Conservation (phyloP, 1,140 invertebrate genomes). For the Mactra quadrangularis region DNA sequence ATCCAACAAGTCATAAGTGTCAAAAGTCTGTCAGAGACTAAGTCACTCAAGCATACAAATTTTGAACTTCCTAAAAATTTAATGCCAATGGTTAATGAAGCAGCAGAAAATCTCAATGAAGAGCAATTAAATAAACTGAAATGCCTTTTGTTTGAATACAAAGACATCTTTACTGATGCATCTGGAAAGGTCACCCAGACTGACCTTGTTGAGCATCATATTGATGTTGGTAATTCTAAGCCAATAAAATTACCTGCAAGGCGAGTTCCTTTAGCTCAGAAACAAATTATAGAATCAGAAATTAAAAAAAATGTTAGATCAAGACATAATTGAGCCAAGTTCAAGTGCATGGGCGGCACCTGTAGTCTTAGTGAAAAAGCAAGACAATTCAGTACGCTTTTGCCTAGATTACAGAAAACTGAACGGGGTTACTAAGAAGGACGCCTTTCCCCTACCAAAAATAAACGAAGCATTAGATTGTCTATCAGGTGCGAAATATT, state of each 20-base stretch:
- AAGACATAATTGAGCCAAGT: constrained; percentile 71
- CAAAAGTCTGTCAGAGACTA: not conserved
- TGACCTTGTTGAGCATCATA: constrained; percentile 51
- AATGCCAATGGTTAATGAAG: constrained; percentile 21
- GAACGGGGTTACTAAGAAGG: too few species aligned
- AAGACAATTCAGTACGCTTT: constrained; percentile 83
- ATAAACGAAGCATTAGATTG: too few species aligned
- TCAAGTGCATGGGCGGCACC: constrained; percentile 80
- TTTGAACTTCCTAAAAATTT: not conserved
- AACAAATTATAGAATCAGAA: constrained; percentile 60
- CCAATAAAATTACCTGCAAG: constrained; percentile 53
- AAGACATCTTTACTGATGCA: constrained; percentile 52
- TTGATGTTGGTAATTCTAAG: constrained; percentile 49
- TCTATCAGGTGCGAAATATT: too few species aligned
- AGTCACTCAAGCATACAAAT: not conserved
- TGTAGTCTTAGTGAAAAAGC: constrained; percentile 84
- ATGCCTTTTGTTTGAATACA: constrained; percentile 4
- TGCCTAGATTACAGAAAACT: constrained; percentile 84
- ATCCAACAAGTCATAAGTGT: not conserved
- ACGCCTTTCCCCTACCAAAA: too few species aligned
- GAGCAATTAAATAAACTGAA: not conserved
- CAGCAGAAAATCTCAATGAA: constrained; percentile 30
- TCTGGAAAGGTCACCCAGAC: constrained; percentile 34
- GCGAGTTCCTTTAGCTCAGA: constrained; percentile 40
- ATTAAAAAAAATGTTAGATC: constrained; percentile 61